These are phyloP conservation scores for Lamprotornis superbus DNA, from an alignment of 2,113 vertebrate species.

Conservation along the genomic window DNA sequence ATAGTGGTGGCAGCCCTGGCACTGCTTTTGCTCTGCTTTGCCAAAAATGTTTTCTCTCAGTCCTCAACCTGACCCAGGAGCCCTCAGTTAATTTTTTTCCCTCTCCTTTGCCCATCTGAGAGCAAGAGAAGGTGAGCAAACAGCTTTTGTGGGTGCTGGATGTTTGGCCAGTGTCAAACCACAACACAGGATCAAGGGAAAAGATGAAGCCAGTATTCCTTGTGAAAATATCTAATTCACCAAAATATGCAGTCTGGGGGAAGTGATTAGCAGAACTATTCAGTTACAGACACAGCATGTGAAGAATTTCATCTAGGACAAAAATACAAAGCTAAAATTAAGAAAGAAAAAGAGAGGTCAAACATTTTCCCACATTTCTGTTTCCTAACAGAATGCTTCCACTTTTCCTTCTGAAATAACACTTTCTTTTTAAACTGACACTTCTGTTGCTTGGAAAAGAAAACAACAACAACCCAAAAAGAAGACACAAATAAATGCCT, in stretches of 20 bases:
- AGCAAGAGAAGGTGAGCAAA: neutral
- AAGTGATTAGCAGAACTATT: neutral
- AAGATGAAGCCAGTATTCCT: neutral
- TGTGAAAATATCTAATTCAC: neutral
- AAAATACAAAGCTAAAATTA: neutral
- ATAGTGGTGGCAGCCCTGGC: neutral
- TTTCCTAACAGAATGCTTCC: neutral
- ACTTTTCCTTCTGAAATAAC: neutral
- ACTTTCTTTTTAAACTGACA: neutral
- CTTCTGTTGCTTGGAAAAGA: neutral
- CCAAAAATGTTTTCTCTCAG: neutral
- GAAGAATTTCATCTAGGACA: neutral
- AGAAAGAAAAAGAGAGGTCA: neutral
- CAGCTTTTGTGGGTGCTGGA: neutral
- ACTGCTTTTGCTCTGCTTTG: neutral
- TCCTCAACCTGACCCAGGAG: neutral
- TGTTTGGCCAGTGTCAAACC: neutral
- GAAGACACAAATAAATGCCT: neutral
- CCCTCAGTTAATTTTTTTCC: neutral
- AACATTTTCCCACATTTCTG: neutral
- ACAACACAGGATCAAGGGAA: neutral
- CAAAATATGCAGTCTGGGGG: neutral
- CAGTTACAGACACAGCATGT: neutral
- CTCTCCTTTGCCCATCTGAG: neutral
- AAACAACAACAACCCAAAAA: neutral